Evolutionary conservation across 2,113 vertebrate species (phyloP), one percentile per base, ranked within the genome.

Genomic region (Cochlearius cochlearius): DNA sequence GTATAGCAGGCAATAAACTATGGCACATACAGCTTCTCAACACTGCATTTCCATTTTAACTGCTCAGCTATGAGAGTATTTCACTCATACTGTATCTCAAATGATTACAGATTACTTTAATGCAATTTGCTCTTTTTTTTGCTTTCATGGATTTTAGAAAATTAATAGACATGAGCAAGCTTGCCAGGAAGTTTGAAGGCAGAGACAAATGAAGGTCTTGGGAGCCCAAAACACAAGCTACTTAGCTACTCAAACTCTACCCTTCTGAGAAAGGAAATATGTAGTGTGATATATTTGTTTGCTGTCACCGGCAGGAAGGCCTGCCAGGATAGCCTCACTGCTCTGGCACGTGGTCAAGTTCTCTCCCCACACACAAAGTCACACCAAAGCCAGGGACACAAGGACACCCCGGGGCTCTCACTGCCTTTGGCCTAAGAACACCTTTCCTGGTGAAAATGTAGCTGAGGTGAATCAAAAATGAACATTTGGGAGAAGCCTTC

Each of bases 101-200:
- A 97, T 94, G 83, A 95, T 97, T 97, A 97, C 92, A 97, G 82
- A 98, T 98, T 88, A 95, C 94, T 97, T 96, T 97, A 97, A 97
- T 97, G 95, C 76, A 97, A 97, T 96, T 96, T 97, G 80, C 72
- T 90, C 73, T 80, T 87, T 92, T 92, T 90, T 79, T 90, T 90
- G 38, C 94, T 94, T 96, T 96, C 93, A 97, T 55, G 64, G 87
- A 95, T 95, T 96, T 97, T 88, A 90, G 94, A 93, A 97, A 97
- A 97, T 97, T 97, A 98, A 97, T 96, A 94, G 94, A 94, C 86
- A 91, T 29, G 73, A 96, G 92, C 63, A 88, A 92, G 92, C 88
- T 95, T 97, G 96, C 97, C 97, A 97, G 84, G 93, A 97, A 93
- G 86, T 96, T 79, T 93, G 83, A 97, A 96, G 84, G 77, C 92